Percentiles rank a stretch among this genome's conserved stretches.
These are phyloP conservation scores for Acanthurus leucopareius DNA, from an alignment of 2,797 vertebrate species.

Conservation along the genomic window DNA sequence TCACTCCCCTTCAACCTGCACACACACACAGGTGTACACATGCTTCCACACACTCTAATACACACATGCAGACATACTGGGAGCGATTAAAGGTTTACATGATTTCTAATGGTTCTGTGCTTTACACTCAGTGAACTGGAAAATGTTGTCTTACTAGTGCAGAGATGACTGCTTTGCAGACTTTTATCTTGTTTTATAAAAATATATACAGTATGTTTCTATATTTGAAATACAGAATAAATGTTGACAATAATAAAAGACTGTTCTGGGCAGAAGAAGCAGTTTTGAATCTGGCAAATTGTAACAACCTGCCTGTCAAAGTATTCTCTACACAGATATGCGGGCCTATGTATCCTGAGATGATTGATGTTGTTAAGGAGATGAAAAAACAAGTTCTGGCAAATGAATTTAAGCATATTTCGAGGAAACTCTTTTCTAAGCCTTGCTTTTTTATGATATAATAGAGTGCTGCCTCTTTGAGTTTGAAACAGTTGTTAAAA, in stretches of 20 bases:
- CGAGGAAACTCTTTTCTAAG: background rate
- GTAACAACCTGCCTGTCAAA: too few species aligned
- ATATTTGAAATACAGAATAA: background rate
- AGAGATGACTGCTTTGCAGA: background rate
- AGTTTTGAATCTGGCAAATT: too few species aligned
- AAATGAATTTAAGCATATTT: too few species aligned
- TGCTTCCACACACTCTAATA: constrained; percentile 13
- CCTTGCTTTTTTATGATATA: background rate
- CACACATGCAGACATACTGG: constrained; percentile 16
- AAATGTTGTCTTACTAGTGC: constrained; percentile 6
- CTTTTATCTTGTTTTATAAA: background rate
- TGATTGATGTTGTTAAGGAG: too few species aligned
- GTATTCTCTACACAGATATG: too few species aligned
- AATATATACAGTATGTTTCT: background rate
- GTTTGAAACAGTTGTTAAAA: too few species aligned
- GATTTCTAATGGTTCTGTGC: constrained; percentile 32
- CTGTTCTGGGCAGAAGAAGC: too few species aligned
- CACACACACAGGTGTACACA: constrained; percentile 9
- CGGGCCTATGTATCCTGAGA: too few species aligned
- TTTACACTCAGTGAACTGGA: constrained; percentile 27
- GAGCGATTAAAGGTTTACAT: constrained; percentile 45
- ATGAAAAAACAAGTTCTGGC: too few species aligned
- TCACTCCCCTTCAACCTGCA: constrained; percentile 39
- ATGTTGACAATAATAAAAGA: too few species aligned
- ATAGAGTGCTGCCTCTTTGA: background rate